Percentiles rank a stretch among this genome's conserved stretches.
These are phyloP conservation scores for Okapia johnstoni DNA, from an alignment of 2,113 vertebrate species.

Conservation along the genomic window DNA sequence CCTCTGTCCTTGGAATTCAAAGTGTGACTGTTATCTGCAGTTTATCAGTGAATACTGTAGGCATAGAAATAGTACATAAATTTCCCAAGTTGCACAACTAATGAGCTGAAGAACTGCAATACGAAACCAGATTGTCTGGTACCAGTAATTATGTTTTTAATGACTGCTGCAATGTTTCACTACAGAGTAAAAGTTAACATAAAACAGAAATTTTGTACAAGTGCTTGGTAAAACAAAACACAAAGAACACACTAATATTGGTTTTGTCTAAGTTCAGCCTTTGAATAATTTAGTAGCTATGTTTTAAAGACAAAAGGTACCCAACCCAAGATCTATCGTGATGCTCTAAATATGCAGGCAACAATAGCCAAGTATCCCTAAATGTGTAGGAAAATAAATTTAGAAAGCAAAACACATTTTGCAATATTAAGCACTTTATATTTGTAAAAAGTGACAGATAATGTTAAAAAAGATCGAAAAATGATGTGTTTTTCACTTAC, in stretches of 20 bases:
- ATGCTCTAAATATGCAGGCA: neutral
- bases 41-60: neutral
- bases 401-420: neutral
- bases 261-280: neutral
- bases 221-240: neutral
- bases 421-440: neutral
- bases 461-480: neutral
- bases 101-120: neutral
- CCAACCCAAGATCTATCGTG: neutral
- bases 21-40: neutral
- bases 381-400: neutral
- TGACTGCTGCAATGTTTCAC: neutral
- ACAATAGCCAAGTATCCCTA: neutral
- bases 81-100: neutral
- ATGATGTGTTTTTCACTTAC: neutral
- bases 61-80: neutral
- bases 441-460: neutral
- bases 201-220: neutral
- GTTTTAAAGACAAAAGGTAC: neutral
- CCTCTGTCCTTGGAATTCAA: neutral
- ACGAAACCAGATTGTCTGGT: neutral
- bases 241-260: neutral
- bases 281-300: neutral
- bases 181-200: neutral
- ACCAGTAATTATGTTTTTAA: neutral